Evolutionary conservation across 2,797 vertebrate genomes (phyloP), one percentile per base, ranked within the genome.

Genomic region (Cyclopterus lumpus): DNA sequence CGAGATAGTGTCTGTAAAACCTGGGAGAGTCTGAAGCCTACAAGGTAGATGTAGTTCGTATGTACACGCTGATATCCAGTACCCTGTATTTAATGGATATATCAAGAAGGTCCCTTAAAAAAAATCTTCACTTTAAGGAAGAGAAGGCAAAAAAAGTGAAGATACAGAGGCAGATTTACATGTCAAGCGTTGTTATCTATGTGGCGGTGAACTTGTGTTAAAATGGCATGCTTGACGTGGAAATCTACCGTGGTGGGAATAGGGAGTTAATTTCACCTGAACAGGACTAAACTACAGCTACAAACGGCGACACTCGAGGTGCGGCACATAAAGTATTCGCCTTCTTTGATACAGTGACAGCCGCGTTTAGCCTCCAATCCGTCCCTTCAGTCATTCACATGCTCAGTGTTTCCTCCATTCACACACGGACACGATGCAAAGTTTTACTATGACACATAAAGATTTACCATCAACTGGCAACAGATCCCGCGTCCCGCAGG

Each of bases 381-480:
- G 20, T 49, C 76, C 54, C 75, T 67, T 55, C 49, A 54, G 63
- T 82, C 65, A 22, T 51, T 83, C 70, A 59, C 78, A 80, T 83
- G 83, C 82, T 82, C 81, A 73, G 76, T 64, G 73, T 75, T 73
- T 78, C 66, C 67, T 81, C 79, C 77, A 11, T 46, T 75, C 72
- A 71, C 83, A 42, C 75, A 82, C 74, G 48, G 49, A 88, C 81
- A 77, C 34, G 69, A 87, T 79, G 82, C 80, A 78, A 84, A 85
- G 73, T 71, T 89, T 85, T 74, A 90, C 83, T 78, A 91, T 88
- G 90, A 92, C 90, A 92, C 84, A 83, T 58, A 79, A 77, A 89
- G 75, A 72, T 81, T 80, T 71, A 80, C 60, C 80, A 9, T 76
- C 71, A 14, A 80, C 81, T 74, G 81, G 77, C 77, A 65, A 83